phyloP scores from a whole-genome alignment of 1,140 invertebrate species.

The Propsilocerus akamusi region DNA sequence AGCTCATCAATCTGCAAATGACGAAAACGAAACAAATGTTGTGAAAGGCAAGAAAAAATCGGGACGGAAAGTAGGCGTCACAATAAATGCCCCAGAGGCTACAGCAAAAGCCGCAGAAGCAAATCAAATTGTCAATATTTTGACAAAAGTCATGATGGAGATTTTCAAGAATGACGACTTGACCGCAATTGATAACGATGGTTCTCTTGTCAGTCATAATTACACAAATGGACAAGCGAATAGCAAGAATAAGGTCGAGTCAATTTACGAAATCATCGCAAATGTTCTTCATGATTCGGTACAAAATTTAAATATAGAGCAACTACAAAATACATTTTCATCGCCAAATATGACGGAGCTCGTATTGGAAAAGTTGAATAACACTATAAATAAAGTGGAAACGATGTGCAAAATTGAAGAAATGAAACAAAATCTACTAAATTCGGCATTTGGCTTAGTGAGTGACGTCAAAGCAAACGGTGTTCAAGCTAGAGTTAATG shows the following conservation, averaged over 20 bases:
- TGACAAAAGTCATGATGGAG: background rate
- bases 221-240: background rate
- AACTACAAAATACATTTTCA: background rate
- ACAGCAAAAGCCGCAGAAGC: background rate
- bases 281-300: background rate
- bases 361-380: background rate
- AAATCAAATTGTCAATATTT: background rate
- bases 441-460: background rate
- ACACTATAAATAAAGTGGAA: background rate
- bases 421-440: background rate
- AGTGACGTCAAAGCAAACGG: background rate
- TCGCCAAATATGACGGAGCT: background rate
- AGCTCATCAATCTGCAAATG: background rate
- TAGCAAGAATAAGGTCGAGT: background rate
- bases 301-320: background rate
- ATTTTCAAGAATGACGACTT: background rate
- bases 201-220: background rate
- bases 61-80: background rate
- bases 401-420: background rate
- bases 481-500: background rate
- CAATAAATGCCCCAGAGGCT: too few species aligned
- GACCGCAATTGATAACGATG: background rate
- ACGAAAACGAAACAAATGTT: background rate
- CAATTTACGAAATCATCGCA: background rate
- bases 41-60: background rate